Evolutionary conservation across 2,888 invertebrate species (phyloP).

Genomic region (Ophion ellenae): DNA sequence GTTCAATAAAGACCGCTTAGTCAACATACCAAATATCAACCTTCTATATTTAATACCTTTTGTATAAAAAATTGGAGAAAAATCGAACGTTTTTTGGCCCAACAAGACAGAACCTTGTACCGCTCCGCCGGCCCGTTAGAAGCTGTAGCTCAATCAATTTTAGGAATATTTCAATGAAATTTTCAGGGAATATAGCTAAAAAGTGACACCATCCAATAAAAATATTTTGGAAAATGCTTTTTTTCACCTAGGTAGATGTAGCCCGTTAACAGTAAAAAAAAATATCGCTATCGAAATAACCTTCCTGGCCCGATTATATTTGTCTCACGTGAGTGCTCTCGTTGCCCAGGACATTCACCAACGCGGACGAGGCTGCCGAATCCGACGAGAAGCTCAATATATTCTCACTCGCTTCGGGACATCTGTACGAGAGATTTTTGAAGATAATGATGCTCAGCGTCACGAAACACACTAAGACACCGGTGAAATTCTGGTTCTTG

Average conservation of each 20-base stretch:
- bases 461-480: conserved; percentile 96
- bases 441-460: conserved; percentile 99
- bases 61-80: too few relatives aligned
- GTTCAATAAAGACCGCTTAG: too few relatives aligned
- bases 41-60: too few relatives aligned
- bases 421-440: conserved; percentile 97
- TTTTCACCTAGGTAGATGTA: neutral
- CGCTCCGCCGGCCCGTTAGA: too few relatives aligned
- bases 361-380: conserved; percentile 86
- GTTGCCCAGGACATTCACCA: conserved; percentile 81
- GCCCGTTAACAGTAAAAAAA: neutral
- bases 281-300: neutral
- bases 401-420: conserved; percentile 99
- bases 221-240: too few relatives aligned
- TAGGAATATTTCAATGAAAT: too few relatives aligned
- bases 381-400: conserved; percentile 94
- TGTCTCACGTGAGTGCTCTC: neutral
- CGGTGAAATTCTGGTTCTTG: conserved; percentile 99
- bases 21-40: too few relatives aligned
- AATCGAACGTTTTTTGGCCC: too few relatives aligned
- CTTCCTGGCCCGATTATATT: neutral
- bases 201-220: too few relatives aligned
- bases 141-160: too few relatives aligned
- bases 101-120: too few relatives aligned
- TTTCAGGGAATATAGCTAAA: too few relatives aligned